phyloP scores from a whole-genome alignment of 1,140 invertebrate species.

The Parasteatoda tepidariorum region DNA sequence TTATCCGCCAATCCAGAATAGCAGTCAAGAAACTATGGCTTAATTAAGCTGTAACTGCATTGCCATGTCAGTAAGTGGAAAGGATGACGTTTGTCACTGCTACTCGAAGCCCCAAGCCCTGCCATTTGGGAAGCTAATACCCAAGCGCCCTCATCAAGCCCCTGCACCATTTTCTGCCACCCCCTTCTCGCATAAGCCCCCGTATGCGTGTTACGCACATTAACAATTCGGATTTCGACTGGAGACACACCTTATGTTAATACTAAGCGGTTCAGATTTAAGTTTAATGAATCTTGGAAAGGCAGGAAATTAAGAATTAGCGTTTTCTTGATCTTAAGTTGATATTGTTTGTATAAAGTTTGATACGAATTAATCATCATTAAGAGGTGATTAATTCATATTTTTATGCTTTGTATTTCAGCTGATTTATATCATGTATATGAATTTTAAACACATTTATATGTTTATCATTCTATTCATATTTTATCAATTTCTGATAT shows the following conservation, averaged over 20 bases:
- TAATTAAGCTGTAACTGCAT: slow-evolving; percentile 59
- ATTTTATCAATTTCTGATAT: no score
- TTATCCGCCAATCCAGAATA: slow-evolving; percentile 8
- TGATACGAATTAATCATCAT: background rate
- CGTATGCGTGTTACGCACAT: slow-evolving; percentile 46
- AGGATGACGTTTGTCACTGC: slow-evolving; percentile 58
- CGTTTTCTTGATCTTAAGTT: slow-evolving; percentile 13
- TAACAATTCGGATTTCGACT: slow-evolving; percentile 52
- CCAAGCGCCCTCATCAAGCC: slow-evolving; percentile 50
- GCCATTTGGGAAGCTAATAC: slow-evolving; percentile 52
- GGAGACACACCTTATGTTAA: slow-evolving; percentile 52
- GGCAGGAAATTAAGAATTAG: slow-evolving; percentile 49
- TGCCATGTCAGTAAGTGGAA: slow-evolving; percentile 60
- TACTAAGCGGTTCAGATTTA: slow-evolving; percentile 45
- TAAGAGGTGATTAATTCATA: no score
- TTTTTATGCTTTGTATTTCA: no score
- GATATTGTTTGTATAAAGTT: slow-evolving; percentile 28
- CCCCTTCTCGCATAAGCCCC: slow-evolving; percentile 3
- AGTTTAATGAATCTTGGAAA: slow-evolving; percentile 39
- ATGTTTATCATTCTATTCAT: no score
- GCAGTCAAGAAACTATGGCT: slow-evolving; percentile 54
- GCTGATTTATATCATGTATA: no score
- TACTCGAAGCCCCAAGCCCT: slow-evolving; percentile 32
- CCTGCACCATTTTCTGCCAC: background rate
- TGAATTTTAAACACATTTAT: no score